phyloP scores from a whole-genome alignment of 2,113 vertebrate species.

The Aythya baeri region DNA sequence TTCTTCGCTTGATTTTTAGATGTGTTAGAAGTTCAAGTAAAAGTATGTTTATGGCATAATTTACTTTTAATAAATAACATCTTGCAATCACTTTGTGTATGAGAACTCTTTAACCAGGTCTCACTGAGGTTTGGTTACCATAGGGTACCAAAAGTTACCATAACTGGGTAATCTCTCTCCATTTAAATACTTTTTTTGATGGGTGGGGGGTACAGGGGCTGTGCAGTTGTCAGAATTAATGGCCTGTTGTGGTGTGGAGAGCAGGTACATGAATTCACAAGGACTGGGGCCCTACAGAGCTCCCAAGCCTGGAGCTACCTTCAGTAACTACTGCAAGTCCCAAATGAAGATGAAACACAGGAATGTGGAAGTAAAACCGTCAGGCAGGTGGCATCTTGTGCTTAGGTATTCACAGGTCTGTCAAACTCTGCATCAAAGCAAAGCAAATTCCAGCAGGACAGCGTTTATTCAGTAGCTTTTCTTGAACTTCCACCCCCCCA shows the following conservation, averaged over 20 bases:
- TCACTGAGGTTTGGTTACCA: not conserved
- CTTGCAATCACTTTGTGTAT: not conserved
- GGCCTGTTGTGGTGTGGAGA: not conserved
- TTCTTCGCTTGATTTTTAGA: not conserved
- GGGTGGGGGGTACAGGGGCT: not conserved
- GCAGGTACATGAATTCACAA: not conserved
- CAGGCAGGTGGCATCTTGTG: not conserved
- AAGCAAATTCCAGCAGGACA: not conserved
- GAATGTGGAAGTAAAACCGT: not conserved
- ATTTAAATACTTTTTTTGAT: not conserved
- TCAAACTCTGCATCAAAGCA: not conserved
- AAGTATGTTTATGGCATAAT: not conserved
- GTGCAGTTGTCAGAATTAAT: not conserved
- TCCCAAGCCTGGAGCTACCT: not conserved
- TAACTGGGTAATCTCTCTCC: not conserved
- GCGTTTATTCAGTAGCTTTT: not conserved
- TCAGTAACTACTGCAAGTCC: not conserved
- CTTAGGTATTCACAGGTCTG: not conserved
- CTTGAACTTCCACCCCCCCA: not conserved
- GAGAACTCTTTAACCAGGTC: not conserved
- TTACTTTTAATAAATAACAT: not conserved
- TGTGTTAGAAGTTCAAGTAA: not conserved
- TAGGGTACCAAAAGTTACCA: not conserved
- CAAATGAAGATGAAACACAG: not conserved
- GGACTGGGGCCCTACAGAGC: not conserved